phyloP scores from a whole-genome alignment of 2,797 vertebrate species.

The Sebastes hopkinsi region DNA sequence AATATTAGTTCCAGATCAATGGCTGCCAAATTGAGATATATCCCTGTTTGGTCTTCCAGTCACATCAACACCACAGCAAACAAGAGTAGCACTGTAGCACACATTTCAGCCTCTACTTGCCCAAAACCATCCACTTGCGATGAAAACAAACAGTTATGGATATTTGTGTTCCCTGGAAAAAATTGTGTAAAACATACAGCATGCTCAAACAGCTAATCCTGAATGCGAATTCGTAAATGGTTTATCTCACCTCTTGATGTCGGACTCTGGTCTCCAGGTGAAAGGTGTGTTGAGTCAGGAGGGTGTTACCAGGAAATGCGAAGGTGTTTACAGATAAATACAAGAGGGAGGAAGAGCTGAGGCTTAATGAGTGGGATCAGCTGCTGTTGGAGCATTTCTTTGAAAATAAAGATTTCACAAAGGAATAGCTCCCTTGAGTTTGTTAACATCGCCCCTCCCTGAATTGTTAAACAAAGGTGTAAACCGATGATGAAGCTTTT shows the following conservation, averaged over 20 bases:
- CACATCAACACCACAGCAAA: neutral
- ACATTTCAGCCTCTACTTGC: neutral
- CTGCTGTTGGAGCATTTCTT: conserved; percentile 15
- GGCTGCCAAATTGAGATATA: conserved; percentile 19
- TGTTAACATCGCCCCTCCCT: neutral
- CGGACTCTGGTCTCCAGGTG: conserved; percentile 1
- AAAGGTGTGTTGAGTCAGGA: neutral
- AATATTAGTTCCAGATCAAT: conserved; percentile 7
- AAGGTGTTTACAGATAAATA: conserved; percentile 13
- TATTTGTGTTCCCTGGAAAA: neutral
- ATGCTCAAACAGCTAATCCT: neutral
- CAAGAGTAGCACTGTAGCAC: neutral
- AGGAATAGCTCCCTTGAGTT: neutral
- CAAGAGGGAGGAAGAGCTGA: conserved; percentile 1
- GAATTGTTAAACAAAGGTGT: neutral
- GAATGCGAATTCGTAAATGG: neutral
- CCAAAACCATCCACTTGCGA: neutral
- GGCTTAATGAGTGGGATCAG: conserved; percentile 43
- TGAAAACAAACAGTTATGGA: neutral
- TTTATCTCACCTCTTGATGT: conserved; percentile 22
- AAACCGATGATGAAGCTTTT: neutral
- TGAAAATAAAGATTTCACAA: neutral
- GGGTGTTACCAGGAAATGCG: conserved; percentile 27
- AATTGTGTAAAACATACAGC: neutral
- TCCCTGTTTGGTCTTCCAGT: neutral